phyloP scores from a whole-genome alignment of 2,888 invertebrate genomes.

The Hecatera dysodea region DNA sequence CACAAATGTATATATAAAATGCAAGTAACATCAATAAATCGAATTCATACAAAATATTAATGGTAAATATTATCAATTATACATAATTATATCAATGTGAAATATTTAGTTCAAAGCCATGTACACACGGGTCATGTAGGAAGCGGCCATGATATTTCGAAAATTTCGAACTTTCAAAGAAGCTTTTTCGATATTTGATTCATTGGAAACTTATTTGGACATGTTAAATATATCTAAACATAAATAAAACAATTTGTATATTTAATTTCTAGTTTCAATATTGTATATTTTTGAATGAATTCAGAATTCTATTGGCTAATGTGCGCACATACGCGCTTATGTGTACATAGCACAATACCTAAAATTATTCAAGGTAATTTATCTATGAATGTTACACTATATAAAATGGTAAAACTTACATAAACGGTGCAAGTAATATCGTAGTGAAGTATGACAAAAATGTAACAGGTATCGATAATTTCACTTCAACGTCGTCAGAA shows the following conservation, averaged over 20 bases:
- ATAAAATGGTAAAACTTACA: constrained; percentile 61
- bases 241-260: constrained; percentile 50
- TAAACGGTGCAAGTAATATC: constrained; percentile 60
- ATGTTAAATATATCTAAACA: constrained; percentile 26
- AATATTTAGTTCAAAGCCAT: constrained; percentile 42
- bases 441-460: constrained; percentile 63
- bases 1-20: constrained; percentile 70
- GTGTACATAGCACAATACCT: constrained; percentile 56
- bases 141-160: constrained; percentile 23
- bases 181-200: constrained; percentile 5
- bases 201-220: constrained; percentile 17
- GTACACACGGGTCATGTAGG: constrained; percentile 25
- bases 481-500: constrained; percentile 36
- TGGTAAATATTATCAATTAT: constrained; percentile 45
- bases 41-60: constrained; percentile 66
- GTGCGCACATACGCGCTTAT: constrained; percentile 18
- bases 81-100: constrained; percentile 40
- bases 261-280: constrained; percentile 38
- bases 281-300: constrained; percentile 33
- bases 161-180: background rate
- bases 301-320: constrained; percentile 48
- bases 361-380: constrained; percentile 47
- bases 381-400: constrained; percentile 55
- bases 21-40: constrained; percentile 67
- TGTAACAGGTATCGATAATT: constrained; percentile 55